These are phyloP conservation scores for Burhinus bistriatus DNA, from an alignment of 2,113 vertebrate genomes.

Conservation along the genomic window DNA sequence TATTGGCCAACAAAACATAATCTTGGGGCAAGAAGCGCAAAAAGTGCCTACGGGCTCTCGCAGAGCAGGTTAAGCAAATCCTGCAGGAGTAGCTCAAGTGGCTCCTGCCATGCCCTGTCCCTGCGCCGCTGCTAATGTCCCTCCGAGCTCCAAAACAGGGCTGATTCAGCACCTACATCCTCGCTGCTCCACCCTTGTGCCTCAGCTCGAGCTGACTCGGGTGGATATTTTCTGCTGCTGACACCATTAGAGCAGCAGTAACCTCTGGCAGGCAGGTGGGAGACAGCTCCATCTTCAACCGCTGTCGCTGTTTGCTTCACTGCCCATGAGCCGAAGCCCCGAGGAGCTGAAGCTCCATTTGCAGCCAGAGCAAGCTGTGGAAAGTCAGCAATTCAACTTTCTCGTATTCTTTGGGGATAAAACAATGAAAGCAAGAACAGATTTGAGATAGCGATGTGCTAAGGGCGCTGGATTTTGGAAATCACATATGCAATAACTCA, in stretches of 20 bases:
- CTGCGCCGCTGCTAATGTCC: not conserved
- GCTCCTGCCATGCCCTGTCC: not conserved
- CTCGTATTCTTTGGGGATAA: conserved; percentile 19
- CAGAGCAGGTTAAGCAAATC: not conserved
- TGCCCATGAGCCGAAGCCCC: conserved; percentile 3
- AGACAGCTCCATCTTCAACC: conserved; percentile 25
- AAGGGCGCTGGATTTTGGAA: conserved; percentile 8
- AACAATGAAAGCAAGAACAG: conserved; percentile 4
- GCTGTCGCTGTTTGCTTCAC: not conserved
- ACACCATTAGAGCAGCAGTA: conserved; percentile 1
- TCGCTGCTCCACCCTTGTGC: not conserved
- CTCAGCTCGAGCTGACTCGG: not conserved
- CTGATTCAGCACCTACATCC: not conserved
- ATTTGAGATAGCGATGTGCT: not conserved
- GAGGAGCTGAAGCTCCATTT: conserved; percentile 50
- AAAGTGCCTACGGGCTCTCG: not conserved
- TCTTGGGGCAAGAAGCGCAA: not conserved
- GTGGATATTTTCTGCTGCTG: not conserved
- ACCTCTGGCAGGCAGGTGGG: conserved; percentile 58
- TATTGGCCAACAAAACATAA: not conserved
- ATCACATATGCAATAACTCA: not conserved
- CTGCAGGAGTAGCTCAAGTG: not conserved
- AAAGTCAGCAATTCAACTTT: conserved; percentile 28
- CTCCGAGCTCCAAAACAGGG: not conserved
- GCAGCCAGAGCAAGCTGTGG: not conserved